Conservation (phyloP, 1,140 invertebrate species). For the Caerostris extrusa region DNA sequence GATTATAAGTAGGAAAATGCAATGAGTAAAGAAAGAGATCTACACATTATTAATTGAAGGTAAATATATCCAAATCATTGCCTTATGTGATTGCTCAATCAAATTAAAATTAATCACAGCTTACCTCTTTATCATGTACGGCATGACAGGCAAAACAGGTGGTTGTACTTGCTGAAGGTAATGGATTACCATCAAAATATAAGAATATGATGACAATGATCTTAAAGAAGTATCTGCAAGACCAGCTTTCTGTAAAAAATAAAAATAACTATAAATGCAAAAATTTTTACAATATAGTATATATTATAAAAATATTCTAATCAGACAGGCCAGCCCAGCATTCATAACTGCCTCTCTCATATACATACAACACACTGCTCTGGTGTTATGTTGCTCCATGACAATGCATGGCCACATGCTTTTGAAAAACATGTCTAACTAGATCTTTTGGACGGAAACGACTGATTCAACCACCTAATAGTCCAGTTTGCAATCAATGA, state of each 20-base stretch:
- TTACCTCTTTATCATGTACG: constrained; percentile 80
- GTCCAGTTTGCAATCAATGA: too few species aligned
- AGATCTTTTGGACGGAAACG: too few species aligned
- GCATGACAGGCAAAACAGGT: constrained; percentile 85
- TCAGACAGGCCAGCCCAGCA: neutral
- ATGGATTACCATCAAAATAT: constrained; percentile 85
- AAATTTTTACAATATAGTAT: too few species aligned
- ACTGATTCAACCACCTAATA: too few species aligned
- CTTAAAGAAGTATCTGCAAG: neutral
- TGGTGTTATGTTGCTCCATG: too few species aligned
- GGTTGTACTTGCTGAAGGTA: constrained; percentile 85
- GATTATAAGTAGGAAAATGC: neutral
- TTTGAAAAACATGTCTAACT: too few species aligned
- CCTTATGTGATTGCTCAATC: neutral
- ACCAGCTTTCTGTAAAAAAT: constrained; percentile 12
- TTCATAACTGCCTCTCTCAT: neutral
- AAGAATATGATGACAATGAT: constrained; percentile 84
- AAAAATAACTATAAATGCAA: too few species aligned
- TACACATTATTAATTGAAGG: neutral
- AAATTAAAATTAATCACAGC: neutral
- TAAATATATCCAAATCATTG: neutral
- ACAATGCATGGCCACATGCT: too few species aligned
- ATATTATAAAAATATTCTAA: too few species aligned
- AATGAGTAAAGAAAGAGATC: neutral
- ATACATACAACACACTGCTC: too few species aligned